Percentiles rank a stretch among this genome's conserved stretches.
Evolutionary conservation across 2,888 invertebrate genomes (phyloP).

Genomic region (Leistus spinibarbis): DNA sequence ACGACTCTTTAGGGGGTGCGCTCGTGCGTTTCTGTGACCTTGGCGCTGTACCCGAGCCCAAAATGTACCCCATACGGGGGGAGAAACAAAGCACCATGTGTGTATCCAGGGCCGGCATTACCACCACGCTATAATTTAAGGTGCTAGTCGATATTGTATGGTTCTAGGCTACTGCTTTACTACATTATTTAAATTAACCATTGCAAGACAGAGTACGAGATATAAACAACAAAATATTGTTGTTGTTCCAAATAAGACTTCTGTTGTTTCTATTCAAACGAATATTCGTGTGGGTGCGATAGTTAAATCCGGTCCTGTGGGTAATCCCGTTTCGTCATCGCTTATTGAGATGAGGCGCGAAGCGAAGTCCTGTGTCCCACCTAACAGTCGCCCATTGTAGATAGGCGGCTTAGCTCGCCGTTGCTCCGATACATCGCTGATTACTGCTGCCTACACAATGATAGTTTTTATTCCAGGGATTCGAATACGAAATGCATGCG

Average conservation of each 20-base stretch:
- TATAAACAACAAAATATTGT: too few relatives aligned
- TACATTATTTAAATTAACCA: too few relatives aligned
- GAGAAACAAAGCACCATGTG: not conserved
- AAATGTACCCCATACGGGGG: not conserved
- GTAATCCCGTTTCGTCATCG: constrained; percentile 8
- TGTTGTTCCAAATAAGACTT: too few relatives aligned
- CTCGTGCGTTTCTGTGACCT: not conserved
- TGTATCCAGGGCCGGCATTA: too few relatives aligned
- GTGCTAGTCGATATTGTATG: too few relatives aligned
- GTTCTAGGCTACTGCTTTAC: too few relatives aligned
- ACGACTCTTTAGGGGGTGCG: not conserved
- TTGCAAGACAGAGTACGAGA: too few relatives aligned
- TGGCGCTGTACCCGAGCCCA: not conserved
- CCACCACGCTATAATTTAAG: too few relatives aligned
- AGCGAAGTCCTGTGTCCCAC: not conserved
- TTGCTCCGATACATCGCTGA: not conserved
- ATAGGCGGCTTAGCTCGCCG: not conserved
- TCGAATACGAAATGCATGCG: not conserved
- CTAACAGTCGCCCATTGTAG: not conserved
- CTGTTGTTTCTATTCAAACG: too few relatives aligned
- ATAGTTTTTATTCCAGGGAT: constrained; percentile 1
- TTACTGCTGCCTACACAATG: not conserved
- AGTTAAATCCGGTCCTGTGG: not conserved
- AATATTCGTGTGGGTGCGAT: not conserved
- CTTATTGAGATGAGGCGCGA: constrained; percentile 3